Evolutionary conservation across 1,140 invertebrate genomes (phyloP).

Genomic region (Homalodisca vitripennis): DNA sequence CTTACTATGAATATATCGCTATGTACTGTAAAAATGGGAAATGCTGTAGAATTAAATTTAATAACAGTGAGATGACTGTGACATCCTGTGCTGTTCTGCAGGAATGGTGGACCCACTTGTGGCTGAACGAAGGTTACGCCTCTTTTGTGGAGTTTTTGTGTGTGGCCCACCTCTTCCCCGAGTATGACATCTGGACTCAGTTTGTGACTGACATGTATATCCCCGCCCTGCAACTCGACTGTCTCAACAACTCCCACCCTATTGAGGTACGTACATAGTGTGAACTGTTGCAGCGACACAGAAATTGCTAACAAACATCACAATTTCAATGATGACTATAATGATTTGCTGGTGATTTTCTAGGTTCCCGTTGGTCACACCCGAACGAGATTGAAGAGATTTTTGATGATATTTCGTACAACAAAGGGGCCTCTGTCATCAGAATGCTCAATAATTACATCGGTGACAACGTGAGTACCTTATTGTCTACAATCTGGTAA

Average conservation of each 20-base stretch:
- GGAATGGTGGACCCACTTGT: slow-evolving; percentile 61
- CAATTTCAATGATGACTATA: too few relatives aligned
- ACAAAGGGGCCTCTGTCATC: slow-evolving; percentile 91
- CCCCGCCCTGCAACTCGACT: slow-evolving; percentile 82
- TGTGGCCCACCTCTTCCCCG: slow-evolving; percentile 82
- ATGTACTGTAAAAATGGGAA: too few relatives aligned
- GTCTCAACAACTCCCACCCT: slow-evolving; percentile 86
- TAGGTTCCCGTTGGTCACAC: slow-evolving; percentile 75
- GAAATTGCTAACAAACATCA: too few relatives aligned
- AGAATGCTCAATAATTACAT: slow-evolving; percentile 96
- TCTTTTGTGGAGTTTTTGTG: slow-evolving; percentile 88
- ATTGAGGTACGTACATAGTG: slow-evolving; percentile 73
- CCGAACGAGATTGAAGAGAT: slow-evolving; percentile 93
- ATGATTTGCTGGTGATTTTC: too few relatives aligned
- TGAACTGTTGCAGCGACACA: too few relatives aligned
- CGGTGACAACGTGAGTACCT: slow-evolving; percentile 66
- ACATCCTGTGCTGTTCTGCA: too few relatives aligned
- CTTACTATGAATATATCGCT: too few relatives aligned
- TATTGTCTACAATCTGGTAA: too few relatives aligned
- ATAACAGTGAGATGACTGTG: too few relatives aligned
- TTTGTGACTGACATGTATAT: slow-evolving; percentile 84
- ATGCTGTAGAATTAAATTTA: too few relatives aligned
- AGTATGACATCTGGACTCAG: slow-evolving; percentile 93
- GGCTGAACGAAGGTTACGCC: slow-evolving; percentile 89
- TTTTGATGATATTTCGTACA: slow-evolving; percentile 95